These are phyloP conservation scores for Apis dorsata DNA, from an alignment of 1,140 invertebrate species.

Conservation along the genomic window DNA sequence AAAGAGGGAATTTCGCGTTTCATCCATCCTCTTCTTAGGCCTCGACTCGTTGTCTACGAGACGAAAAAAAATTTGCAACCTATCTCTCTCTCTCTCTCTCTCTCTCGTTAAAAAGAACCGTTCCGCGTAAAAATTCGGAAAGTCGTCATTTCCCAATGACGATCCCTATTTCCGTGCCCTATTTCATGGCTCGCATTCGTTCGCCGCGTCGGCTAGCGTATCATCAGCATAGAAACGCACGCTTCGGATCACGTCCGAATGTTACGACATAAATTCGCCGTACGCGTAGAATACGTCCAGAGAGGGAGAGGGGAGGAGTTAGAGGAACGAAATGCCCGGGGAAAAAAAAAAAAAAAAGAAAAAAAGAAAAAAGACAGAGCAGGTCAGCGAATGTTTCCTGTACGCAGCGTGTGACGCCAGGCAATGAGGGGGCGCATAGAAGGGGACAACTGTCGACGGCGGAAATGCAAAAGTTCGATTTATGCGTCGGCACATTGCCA, in stretches of 20 bases:
- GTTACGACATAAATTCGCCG: constrained; percentile 56
- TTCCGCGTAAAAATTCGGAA: no score
- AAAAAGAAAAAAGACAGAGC: constrained; percentile 12
- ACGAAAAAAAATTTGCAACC: neutral
- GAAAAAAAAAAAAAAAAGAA: neutral
- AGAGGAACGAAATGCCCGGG: neutral
- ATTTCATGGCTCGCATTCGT: constrained; percentile 23
- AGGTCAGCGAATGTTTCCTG: constrained; percentile 62
- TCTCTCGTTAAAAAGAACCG: no score
- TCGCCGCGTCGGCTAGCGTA: neutral
- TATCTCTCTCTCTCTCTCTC: no score
- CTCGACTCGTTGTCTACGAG: neutral
- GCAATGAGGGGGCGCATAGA: constrained; percentile 42
- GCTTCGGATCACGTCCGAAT: constrained; percentile 50
- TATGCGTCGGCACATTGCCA: constrained; percentile 68
- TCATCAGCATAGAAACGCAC: constrained; percentile 32
- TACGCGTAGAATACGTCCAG: neutral
- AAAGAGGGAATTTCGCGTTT: neutral
- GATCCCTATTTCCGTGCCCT: neutral
- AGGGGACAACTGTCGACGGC: constrained; percentile 65
- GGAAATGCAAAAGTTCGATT: constrained; percentile 79
- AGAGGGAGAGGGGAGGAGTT: no score
- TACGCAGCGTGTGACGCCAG: constrained; percentile 53
- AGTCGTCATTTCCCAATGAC: no score
- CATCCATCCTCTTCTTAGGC: neutral